Evolutionary conservation across 2,113 vertebrate species (phyloP).

Genomic region (Forbesichthys agassizii): DNA sequence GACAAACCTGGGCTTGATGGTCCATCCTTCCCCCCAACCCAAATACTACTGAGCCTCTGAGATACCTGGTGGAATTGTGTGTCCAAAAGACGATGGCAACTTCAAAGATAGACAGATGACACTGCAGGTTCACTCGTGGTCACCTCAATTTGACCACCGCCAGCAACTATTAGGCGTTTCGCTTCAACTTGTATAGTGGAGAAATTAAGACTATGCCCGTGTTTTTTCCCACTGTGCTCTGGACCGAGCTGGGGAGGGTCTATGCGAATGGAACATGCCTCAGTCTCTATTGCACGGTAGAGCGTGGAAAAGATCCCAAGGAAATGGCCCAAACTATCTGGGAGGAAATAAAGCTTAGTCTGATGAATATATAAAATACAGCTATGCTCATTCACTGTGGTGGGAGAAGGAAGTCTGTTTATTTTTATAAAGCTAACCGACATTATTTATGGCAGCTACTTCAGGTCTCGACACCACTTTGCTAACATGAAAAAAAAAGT

Average conservation of each 20-base stretch:
- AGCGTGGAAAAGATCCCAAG: too few relatives aligned
- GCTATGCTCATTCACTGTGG: background rate
- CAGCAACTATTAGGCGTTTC: slow-evolving; percentile 36
- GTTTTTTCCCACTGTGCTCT: background rate
- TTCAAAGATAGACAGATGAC: slow-evolving; percentile 60
- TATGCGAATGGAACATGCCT: slow-evolving; percentile 13
- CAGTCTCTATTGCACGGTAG: background rate
- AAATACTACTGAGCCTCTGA: slow-evolving; percentile 57
- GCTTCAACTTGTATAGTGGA: slow-evolving; percentile 12
- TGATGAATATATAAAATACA: slow-evolving; percentile 21
- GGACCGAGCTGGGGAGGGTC: background rate
- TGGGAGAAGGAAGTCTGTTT: background rate
- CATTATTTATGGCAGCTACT: background rate
- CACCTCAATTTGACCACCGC: slow-evolving; percentile 53
- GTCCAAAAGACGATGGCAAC: slow-evolving; percentile 43
- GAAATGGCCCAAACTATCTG: background rate
- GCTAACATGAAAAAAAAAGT: too few relatives aligned
- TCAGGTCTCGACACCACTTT: too few relatives aligned
- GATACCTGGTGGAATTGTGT: slow-evolving; percentile 27
- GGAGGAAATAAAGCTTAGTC: slow-evolving; percentile 6
- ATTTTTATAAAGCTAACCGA: background rate
- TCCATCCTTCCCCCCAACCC: slow-evolving; percentile 41
- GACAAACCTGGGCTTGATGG: slow-evolving; percentile 36
- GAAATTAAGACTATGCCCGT: slow-evolving; percentile 14
- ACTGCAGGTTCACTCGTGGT: slow-evolving; percentile 37